Evolutionary conservation across 2,888 invertebrate genomes (phyloP), one percentile per base, ranked within the genome.

Genomic region (Phasia obesa): DNA sequence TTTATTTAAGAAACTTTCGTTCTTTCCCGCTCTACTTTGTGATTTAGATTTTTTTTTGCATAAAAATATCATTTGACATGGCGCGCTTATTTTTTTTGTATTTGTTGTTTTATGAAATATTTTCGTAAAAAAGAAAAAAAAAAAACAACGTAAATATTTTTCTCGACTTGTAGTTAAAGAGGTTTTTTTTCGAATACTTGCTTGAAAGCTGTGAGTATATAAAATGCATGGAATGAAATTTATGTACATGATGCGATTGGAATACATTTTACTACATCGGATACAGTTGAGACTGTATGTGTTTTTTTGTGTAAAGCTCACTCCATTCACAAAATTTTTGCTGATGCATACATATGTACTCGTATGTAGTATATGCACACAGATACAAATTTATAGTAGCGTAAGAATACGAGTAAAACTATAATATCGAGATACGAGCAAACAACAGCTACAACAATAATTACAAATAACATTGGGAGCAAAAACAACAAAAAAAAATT

Each of bases 291-390:
- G 35, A 23, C 49, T 70, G 65, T 27, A 27, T 70, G 21, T 84
- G 44, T 80, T 84, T 65, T 78, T 67, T 67, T 38, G n/a, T 84
- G 82, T 84, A 82, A 84, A 79, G 84, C 84, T 77, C 85, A 83
- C 75, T 83, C 83, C 83, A 83, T 83, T 83, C 83, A 83, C 79
- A 76, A 83, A 83, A 79, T 62, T 69, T 65, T 31, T 55, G 47
- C 31, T 17, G 21, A 62, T 62, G 53, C 47, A 59, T 51, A 65
- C 19, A 38, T 19, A n/a, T 6, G 17, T 17, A 21, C 15, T 15
- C 19, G 25, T n/a, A 51, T 13, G 35, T 49, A 6, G 38, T 27
- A 42, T 44, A 42, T 19, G 38, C 17, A 47, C 42, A 55, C 19
- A 19, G 23, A 60, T 15, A 25, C 35, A 25, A 49, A 21, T 23